These are phyloP conservation scores for Cataglyphis hispanica DNA, from an alignment of 1,140 invertebrate species.

Conservation along the genomic window DNA sequence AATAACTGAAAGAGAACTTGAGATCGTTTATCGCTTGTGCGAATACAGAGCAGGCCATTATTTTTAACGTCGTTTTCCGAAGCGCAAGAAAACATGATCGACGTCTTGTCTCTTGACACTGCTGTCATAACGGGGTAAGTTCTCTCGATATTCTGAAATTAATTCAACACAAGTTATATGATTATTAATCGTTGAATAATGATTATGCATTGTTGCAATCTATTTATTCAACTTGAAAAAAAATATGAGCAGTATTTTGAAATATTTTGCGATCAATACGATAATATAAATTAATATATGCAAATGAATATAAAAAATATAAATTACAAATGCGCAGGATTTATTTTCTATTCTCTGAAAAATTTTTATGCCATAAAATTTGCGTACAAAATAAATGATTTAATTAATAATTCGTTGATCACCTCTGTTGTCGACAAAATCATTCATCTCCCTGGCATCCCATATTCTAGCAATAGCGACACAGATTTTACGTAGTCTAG, in stretches of 20 bases:
- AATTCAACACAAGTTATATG: not conserved
- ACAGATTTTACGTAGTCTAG: conserved; percentile 87
- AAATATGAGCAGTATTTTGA: not conserved
- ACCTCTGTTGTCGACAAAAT: conserved; percentile 87
- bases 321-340: not conserved
- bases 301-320: not conserved
- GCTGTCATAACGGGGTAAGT: conserved; percentile 83
- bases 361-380: not conserved
- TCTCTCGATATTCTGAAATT: conserved; percentile 81
- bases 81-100: conserved; percentile 93
- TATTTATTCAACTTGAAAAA: not conserved
- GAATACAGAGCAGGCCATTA: conserved; percentile 51
- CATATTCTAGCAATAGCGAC: conserved; percentile 86
- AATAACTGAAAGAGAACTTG: conserved; percentile 36
- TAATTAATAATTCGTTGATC: conserved; percentile 12
- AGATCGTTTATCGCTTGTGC: conserved; percentile 45
- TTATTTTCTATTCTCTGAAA: not conserved
- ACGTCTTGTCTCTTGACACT: conserved; percentile 93
- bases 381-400: not conserved
- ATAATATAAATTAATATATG: conserved; percentile 4
- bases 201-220: conserved; percentile 16
- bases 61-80: conserved; percentile 89
- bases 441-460: conserved; percentile 86
- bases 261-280: not conserved
- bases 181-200: too few species aligned